These are phyloP conservation scores for Chelidonichthys spinosus DNA, from an alignment of 2,797 vertebrate genomes.

Conservation along the genomic window DNA sequence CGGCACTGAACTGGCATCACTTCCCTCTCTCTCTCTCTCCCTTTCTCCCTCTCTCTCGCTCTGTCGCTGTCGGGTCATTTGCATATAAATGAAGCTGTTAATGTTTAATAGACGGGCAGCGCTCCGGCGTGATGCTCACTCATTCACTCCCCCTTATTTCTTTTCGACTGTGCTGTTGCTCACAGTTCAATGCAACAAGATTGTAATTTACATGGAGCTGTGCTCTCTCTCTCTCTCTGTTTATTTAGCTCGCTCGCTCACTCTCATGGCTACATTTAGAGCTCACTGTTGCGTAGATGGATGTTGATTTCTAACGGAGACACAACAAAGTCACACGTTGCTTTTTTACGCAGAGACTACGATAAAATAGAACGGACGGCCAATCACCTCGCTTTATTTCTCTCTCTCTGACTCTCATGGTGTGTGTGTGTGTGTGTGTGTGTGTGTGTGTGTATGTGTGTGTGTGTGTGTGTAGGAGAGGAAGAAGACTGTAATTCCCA, in stretches of 20 bases:
- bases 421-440: constrained; percentile 47
- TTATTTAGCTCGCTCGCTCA: constrained; percentile 57
- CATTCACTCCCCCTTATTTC: constrained; percentile 69
- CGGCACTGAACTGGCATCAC: constrained; percentile 81
- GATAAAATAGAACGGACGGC: constrained; percentile 75
- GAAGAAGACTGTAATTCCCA: constrained; percentile 79
- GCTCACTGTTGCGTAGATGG: constrained; percentile 92
- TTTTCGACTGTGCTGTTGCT: constrained; percentile 84
- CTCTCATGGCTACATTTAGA: constrained; percentile 91
- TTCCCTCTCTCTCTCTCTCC: constrained; percentile 64
- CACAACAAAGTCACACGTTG: constrained; percentile 68
- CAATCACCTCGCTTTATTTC: constrained; percentile 67
- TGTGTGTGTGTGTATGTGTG: constrained; percentile 38
- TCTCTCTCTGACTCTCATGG: constrained; percentile 60
- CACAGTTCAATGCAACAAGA: constrained; percentile 93
- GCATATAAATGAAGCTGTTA: constrained; percentile 90
- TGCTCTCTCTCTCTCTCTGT: constrained; percentile 83
- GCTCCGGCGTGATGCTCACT: constrained; percentile 72
- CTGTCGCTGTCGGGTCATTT: constrained; percentile 84
- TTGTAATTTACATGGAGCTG: constrained; percentile 94
- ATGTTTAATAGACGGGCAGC: constrained; percentile 88
- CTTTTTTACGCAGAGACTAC: constrained; percentile 84
- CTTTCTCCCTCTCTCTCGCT: constrained; percentile 37
- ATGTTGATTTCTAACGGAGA: constrained; percentile 87
- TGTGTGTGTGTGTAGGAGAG: constrained; percentile 72